Evolutionary conservation across 2,888 invertebrate genomes (phyloP), one percentile per base, ranked within the genome.

Genomic region (Temnothorax unifasciatus): DNA sequence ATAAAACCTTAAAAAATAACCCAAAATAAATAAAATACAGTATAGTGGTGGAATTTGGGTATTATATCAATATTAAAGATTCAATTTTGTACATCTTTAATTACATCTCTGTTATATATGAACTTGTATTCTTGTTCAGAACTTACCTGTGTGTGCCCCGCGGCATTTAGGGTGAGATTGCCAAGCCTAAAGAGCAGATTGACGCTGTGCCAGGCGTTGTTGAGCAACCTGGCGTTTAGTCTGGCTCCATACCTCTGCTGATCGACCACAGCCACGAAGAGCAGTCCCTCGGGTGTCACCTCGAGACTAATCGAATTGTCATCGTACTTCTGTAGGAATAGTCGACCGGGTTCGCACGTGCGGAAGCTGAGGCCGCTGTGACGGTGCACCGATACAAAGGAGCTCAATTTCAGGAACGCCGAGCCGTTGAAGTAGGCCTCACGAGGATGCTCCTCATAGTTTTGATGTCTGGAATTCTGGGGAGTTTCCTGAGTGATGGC

Each of bases 391-490:
- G 97, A 97, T 93, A 98, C 96, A 82, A 97, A 97, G 85, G 96
- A 96, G 88, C 96, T 95, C 89, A 98, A 96, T 93, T 97, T 96
- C 89, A 98, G 96, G 94, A 97, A 97, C 29, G 97, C 96, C 92
- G 97, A 97, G 90, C 97, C 97, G 95, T 98, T 97, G 95, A 98
- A 98, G 95, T 97, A 98, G 66, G 97, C 98, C 95, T 98, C 98
- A 82, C 97, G 96, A 82, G 96, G 96, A 90, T 96, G 85, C 59
- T 92, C 92, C 69, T 90, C 90, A 75, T 89, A 84, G 82, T 86
- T 89, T 76, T 88, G 88, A 83, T 88, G 87, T 18, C 86, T 85
- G 64, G 41, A 18, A n/a, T 88, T 86, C 47, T 89, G 91, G 47
- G 88, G 89, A 68, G 86, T 73, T 75, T 90, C 91, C 82, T 91